Conservation (phyloP, 2,797 vertebrate species). For the Erithacus rubecula region DNA sequence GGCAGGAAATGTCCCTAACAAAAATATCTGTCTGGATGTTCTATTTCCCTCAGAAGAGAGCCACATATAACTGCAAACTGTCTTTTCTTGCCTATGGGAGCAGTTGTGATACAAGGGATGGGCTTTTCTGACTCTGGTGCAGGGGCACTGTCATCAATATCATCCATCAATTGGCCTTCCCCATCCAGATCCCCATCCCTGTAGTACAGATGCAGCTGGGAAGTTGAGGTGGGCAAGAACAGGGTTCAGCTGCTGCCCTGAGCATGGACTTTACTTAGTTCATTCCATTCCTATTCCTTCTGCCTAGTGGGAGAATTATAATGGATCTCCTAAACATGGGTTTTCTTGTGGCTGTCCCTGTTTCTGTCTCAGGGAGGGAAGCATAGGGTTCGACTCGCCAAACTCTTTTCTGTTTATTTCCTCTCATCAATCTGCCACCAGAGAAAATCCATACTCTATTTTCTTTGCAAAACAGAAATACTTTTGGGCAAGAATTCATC, state of each 20-base stretch:
- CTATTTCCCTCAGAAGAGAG: neutral
- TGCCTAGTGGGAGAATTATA: neutral
- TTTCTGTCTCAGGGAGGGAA: neutral
- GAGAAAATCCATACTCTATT: neutral
- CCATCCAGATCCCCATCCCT: neutral
- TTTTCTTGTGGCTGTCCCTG: neutral
- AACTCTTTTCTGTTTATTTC: neutral
- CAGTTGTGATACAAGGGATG: neutral
- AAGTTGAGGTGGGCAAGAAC: neutral
- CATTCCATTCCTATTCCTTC: neutral
- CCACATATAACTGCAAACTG: neutral
- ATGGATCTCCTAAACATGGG: neutral
- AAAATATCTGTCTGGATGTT: neutral
- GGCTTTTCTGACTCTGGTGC: neutral
- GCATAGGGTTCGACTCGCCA: neutral
- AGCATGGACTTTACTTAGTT: neutral
- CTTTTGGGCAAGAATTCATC: neutral
- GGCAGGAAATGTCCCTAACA: neutral
- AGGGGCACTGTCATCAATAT: neutral
- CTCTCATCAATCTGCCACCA: neutral
- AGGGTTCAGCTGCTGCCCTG: neutral
- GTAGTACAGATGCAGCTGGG: neutral
- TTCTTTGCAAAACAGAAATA: neutral
- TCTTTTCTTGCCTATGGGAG: neutral
- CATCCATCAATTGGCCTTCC: neutral